Percentiles rank a stretch among this genome's conserved stretches.
Evolutionary conservation across 2,113 vertebrate species (phyloP).

Genomic region (Craseonycteris thonglongyai): DNA sequence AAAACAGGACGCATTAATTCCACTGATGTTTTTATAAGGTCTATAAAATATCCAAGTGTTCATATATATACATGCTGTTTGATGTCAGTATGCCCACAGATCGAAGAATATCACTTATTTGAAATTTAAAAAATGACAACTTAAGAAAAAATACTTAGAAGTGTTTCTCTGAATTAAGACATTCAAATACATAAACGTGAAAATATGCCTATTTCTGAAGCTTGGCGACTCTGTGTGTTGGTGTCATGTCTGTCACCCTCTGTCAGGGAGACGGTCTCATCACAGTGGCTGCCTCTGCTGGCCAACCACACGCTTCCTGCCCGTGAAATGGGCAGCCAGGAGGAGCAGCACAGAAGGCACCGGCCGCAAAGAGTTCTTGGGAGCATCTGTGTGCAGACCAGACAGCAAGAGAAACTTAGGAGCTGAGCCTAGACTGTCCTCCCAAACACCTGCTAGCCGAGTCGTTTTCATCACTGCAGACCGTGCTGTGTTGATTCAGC

Average conservation of each 20-base stretch:
- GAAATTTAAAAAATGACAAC: too few relatives aligned
- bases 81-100: too few relatives aligned
- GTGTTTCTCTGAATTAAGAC: too few relatives aligned
- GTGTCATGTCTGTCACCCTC: background rate
- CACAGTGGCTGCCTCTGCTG: background rate
- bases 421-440: background rate
- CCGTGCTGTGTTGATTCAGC: background rate
- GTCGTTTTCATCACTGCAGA: background rate
- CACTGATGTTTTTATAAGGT: too few relatives aligned
- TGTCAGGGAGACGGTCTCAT: background rate
- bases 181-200: too few relatives aligned
- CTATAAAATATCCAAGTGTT: too few relatives aligned
- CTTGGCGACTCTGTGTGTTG: background rate
- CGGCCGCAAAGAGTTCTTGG: background rate
- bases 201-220: background rate
- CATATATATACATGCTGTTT: too few relatives aligned
- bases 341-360: background rate
- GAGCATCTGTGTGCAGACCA: background rate
- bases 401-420: background rate
- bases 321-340: background rate
- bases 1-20: too few relatives aligned
- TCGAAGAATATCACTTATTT: too few relatives aligned
- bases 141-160: too few relatives aligned
- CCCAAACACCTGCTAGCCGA: background rate
- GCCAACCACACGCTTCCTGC: background rate